phyloP scores from a whole-genome alignment of 2,113 vertebrate genomes.

The Myrmecophaga tridactyla region DNA sequence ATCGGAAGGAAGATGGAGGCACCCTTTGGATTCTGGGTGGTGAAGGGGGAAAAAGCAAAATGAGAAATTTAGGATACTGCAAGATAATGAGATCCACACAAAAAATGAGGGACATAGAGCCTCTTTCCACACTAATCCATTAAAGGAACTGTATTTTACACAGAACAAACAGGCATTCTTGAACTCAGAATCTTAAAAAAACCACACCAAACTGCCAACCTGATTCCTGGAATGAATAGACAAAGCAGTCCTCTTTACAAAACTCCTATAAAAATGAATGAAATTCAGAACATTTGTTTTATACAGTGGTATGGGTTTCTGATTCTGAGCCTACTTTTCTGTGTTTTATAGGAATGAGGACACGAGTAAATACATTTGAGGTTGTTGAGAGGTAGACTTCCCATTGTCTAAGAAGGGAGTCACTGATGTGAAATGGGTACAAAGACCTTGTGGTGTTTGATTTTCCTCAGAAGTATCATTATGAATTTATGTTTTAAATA shows the following conservation, averaged over 20 bases:
- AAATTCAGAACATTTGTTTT: neutral
- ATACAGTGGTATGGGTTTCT: neutral
- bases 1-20: neutral
- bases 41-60: neutral
- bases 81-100: neutral
- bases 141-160: neutral
- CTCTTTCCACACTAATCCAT: too few species aligned
- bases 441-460: neutral
- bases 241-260: neutral
- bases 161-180: neutral
- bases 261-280: neutral
- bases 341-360: neutral
- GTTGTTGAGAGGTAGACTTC: neutral
- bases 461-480: neutral
- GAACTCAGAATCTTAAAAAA: neutral
- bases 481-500: neutral
- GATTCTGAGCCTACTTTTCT: neutral
- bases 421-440: neutral
- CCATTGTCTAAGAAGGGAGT: neutral
- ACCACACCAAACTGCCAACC: neutral
- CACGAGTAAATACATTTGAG: neutral
- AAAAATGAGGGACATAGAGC: neutral
- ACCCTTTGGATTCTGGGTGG: neutral
- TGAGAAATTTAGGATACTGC: neutral
- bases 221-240: neutral